Evolutionary conservation across 2,113 vertebrate species (phyloP).

Genomic region (Rhipidura dahli): DNA sequence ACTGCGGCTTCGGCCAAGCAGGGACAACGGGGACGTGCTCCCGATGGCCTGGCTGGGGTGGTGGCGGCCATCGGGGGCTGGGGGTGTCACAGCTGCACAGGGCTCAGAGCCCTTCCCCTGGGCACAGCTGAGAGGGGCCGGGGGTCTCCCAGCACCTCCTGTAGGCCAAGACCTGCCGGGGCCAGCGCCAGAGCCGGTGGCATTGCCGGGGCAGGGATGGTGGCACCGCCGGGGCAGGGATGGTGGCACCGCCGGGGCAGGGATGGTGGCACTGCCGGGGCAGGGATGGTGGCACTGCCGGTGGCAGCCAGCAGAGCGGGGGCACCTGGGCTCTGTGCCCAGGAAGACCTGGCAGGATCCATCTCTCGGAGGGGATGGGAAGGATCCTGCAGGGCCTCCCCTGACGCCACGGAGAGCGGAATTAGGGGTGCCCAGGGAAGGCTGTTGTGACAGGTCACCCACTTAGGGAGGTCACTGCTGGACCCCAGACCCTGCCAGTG

Average conservation of each 20-base stretch:
- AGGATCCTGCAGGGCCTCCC: no score
- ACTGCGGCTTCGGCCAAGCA: rapidly evolving
- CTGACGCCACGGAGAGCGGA: neutral
- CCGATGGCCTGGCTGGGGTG: rapidly evolving
- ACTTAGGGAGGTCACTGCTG: neutral
- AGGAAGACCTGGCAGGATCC: neutral
- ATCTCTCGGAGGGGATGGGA: rapidly evolving
- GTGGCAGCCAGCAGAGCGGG: neutral
- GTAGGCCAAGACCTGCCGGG: neutral
- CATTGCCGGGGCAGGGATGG: no score
- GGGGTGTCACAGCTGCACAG: neutral
- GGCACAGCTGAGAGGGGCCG: neutral
- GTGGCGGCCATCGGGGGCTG: neutral
- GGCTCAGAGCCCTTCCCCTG: rapidly evolving
- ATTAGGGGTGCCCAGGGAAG: neutral
- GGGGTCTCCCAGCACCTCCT: neutral
- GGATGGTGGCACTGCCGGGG: neutral
- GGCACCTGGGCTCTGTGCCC: neutral
- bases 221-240: no score
- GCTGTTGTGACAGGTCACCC: neutral
- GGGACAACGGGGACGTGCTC: rapidly evolving
- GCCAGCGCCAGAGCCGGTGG: neutral
- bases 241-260: no score
- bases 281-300: no score
- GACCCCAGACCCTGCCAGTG: neutral